A percentile compares a stretch with the other conserved stretches of the same genome.
Evolutionary conservation across 2,797 vertebrate genomes (phyloP).

Genomic region (Toxotes lorentzi): DNA sequence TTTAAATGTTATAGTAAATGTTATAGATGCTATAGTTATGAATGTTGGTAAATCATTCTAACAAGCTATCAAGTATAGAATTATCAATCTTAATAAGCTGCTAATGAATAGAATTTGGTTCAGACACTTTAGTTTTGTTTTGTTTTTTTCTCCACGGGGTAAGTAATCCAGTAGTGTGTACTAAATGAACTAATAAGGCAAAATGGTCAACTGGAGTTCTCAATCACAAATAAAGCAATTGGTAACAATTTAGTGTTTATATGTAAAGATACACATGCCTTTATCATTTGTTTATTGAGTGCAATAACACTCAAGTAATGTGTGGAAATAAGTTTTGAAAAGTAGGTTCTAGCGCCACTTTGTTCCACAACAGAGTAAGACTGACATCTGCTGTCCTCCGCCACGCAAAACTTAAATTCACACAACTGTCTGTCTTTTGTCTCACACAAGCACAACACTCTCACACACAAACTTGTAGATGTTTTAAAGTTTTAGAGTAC

Average conservation of each 20-base stretch:
- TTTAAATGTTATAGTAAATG: no score
- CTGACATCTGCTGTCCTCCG: constrained; percentile 72
- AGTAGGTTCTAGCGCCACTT: accelerated
- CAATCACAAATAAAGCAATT: background rate
- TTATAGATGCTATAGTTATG: no score
- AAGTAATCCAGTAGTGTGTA: no score
- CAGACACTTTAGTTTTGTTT: background rate
- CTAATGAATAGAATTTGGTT: background rate
- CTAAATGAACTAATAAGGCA: no score
- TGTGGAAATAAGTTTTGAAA: background rate
- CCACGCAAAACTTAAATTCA: background rate
- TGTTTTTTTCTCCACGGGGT: background rate
- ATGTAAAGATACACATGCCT: background rate
- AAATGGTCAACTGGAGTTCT: no score
- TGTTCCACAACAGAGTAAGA: constrained; percentile 61
- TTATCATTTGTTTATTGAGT: background rate
- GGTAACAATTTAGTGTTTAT: background rate
- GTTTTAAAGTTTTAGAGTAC: background rate
- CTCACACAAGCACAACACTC: background rate
- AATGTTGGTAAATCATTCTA: no score
- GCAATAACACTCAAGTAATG: background rate
- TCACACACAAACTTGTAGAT: background rate
- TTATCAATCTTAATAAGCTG: background rate
- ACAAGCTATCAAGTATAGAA: no score
- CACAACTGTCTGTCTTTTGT: no score